These are phyloP conservation scores for Zeuzera pyrina DNA, from an alignment of 2,888 invertebrate species.

Conservation along the genomic window DNA sequence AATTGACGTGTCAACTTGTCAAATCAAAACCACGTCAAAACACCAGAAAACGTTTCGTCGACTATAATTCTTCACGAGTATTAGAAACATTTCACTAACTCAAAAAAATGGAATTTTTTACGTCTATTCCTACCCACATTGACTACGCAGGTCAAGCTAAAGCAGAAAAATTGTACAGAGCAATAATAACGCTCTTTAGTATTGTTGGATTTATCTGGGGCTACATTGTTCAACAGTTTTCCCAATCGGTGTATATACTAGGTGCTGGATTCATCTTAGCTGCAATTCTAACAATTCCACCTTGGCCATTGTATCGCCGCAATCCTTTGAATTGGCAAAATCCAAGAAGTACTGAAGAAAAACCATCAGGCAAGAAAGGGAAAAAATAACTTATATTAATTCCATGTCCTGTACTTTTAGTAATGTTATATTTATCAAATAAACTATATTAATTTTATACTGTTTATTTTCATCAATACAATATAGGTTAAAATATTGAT, in stretches of 20 bases:
- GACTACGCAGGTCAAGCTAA: conserved; percentile 93
- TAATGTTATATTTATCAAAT: too few species aligned
- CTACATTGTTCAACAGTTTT: conserved; percentile 95
- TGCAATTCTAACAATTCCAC: conserved; percentile 89
- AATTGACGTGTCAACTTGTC: conserved; percentile 4
- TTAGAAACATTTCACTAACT: too few species aligned
- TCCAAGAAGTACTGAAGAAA: conserved; percentile 64
- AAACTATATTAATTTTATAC: too few species aligned
- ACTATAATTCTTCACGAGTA: too few species aligned
- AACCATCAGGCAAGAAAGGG: conserved; percentile 65
- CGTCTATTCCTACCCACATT: conserved; percentile 65
- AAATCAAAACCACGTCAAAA: too few species aligned
- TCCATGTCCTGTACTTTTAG: too few species aligned
- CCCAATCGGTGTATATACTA: conserved; percentile 93
- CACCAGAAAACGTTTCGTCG: too few species aligned
- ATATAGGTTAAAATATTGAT: too few species aligned
- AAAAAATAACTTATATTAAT: too few species aligned
- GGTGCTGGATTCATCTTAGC: conserved; percentile 93
- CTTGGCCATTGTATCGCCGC: conserved; percentile 96
- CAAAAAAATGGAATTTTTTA: conserved; percentile 58
- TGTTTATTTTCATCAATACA: too few species aligned
- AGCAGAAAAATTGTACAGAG: conserved; percentile 90
- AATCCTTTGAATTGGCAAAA: conserved; percentile 94
- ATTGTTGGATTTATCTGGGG: conserved; percentile 94
- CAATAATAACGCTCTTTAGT: conserved; percentile 92